These are phyloP conservation scores for Sitophilus oryzae DNA, from an alignment of 1,140 invertebrate species.

Conservation along the genomic window DNA sequence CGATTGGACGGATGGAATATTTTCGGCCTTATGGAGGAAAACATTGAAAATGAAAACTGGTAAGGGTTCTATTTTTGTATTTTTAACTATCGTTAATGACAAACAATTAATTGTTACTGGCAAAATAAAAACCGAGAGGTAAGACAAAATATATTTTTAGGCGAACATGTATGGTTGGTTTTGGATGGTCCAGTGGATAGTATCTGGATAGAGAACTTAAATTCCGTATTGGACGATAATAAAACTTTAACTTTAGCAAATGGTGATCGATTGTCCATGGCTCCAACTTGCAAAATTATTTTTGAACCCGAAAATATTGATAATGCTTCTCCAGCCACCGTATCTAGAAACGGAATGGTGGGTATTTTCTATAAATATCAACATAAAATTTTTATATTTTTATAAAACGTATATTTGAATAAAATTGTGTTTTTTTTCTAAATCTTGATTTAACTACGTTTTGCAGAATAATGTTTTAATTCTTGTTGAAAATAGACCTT, in stretches of 20 bases:
- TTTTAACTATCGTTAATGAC: background rate
- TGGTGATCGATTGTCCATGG: conserved; percentile 88
- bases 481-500: too few relatives aligned
- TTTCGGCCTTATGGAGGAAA: conserved; percentile 92
- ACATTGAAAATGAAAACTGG: conserved; percentile 84
- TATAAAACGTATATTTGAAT: too few relatives aligned
- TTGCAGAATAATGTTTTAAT: too few relatives aligned
- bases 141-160: too few relatives aligned
- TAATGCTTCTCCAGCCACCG: conserved; percentile 92
- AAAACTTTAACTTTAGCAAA: conserved; percentile 90
- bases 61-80: conserved; percentile 20
- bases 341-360: conserved; percentile 91
- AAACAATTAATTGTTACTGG: background rate
- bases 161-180: conserved; percentile 84
- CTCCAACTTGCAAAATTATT: conserved; percentile 88
- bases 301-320: conserved; percentile 97
- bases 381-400: too few relatives aligned
- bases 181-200: conserved; percentile 93
- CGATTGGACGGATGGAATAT: conserved; percentile 97
- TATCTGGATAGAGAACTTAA: conserved; percentile 97
- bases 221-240: conserved; percentile 93
- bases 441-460: too few relatives aligned
- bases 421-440: too few relatives aligned
- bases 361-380: too few relatives aligned
- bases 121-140: too few relatives aligned